Conservation (phyloP, 2,113 vertebrate species). For the Coturnix japonica region DNA sequence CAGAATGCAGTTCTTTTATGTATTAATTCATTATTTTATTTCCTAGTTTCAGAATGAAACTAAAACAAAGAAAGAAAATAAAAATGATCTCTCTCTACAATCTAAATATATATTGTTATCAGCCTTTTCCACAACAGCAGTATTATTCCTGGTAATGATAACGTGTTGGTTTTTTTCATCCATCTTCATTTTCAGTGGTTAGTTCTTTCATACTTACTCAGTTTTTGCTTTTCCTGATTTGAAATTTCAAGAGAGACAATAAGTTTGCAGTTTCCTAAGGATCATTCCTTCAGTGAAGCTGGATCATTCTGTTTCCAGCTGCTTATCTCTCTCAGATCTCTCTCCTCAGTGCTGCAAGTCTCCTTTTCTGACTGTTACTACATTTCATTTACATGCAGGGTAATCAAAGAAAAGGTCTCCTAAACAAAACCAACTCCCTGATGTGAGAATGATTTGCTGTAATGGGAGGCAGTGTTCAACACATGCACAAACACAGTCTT, state of each 20-base stretch:
- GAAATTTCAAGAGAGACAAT: background rate
- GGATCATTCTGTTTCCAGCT: background rate
- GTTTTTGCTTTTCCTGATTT: background rate
- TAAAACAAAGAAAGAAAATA: background rate
- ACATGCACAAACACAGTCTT: background rate
- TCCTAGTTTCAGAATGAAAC: background rate
- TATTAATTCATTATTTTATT: background rate
- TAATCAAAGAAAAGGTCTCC: slow-evolving; percentile 26
- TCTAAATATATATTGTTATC: background rate
- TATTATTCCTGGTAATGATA: background rate
- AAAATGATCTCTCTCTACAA: background rate
- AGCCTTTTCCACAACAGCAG: background rate
- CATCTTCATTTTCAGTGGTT: background rate
- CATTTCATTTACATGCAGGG: background rate
- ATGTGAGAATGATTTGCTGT: background rate
- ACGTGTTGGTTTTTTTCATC: background rate
- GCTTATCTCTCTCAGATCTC: background rate
- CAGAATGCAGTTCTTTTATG: background rate
- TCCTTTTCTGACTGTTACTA: background rate
- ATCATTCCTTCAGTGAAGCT: background rate
- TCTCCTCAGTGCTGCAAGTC: background rate
- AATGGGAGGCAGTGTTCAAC: background rate
- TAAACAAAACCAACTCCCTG: background rate
- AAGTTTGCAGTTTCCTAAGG: background rate
- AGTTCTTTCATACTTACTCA: background rate